Base-by-base conservation (phyloP, 2,113 vertebrate species). In the Maccullochella peelii region DNA sequence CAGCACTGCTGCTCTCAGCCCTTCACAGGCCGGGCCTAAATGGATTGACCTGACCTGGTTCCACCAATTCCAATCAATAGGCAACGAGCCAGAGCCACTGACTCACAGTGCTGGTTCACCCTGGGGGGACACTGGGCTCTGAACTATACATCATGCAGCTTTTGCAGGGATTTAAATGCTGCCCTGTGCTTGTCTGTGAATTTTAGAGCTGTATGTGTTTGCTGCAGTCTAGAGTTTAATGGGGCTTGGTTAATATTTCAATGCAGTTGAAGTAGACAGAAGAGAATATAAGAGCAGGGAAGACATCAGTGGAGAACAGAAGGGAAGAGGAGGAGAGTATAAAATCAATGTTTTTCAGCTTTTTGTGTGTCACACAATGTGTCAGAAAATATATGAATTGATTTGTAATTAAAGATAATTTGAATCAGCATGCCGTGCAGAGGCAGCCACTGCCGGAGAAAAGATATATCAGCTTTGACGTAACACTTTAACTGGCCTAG, bases 31-130 rank as follows among this genome's bases (percentile, higher is more conserved):
- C 4, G 10, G 57, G 25, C 47, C 77, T 84, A 89, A 87, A 88
- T 89, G 81, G 84, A 89, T 79, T 86, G 86, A 83, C 85, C 85
- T 68, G 89, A 91, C 90, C 90, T 79, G 77, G 54, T 86, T 91
- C 80, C 78, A 68, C 79, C 75, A 58, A 55, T 80, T 82, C 18
- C 6, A 57, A 94, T 93, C 86, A 84, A 92, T 91, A 83, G 74
- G 75, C 73, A 63, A 61, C n/a, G 18, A 73, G 74, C 68, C 80
- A 66, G 59, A 79, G 58, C 58, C 73, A 30, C n/a, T 70, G 89
- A 73, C 27, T 86, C 38, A 58, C 47, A 50, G 59, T 25, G 83
- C 81, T 54, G 90, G 66, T 59, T 70, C 63, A 66, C 38, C 57
- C 57, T 6, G 65, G 55, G 57, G 57, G 68, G 33, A 67, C 52